Evolutionary conservation across 2,113 vertebrate species (phyloP).

Genomic region (Rhea pennata): DNA sequence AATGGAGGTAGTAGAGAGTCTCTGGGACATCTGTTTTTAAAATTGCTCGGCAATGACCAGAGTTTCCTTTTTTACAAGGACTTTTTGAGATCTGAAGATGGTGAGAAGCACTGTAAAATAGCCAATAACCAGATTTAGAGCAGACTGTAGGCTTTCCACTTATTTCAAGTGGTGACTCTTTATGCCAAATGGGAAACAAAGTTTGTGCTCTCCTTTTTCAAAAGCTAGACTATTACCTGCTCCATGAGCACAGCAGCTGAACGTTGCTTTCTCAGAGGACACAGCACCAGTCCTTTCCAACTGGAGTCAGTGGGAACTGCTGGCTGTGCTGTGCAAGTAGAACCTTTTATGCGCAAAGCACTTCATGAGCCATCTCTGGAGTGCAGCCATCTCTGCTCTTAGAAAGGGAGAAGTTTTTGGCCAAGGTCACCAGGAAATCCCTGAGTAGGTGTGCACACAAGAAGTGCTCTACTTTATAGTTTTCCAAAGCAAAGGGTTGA

Average conservation of each 20-base stretch:
- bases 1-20: neutral
- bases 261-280: neutral
- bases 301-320: neutral
- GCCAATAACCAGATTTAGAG: neutral
- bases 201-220: neutral
- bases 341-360: neutral
- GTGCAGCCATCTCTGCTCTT: neutral
- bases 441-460: neutral
- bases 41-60: neutral
- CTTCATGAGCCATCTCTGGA: neutral
- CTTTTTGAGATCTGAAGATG: neutral
- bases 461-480: fast-evolving
- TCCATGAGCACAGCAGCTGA: neutral
- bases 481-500: neutral
- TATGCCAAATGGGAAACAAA: neutral
- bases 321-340: neutral
- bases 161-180: neutral
- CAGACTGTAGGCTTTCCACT: neutral
- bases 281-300: neutral
- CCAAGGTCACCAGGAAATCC: neutral
- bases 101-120: neutral
- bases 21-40: neutral
- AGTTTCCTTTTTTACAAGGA: neutral
- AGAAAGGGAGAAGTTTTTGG: fast-evolving
- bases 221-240: neutral